These are phyloP conservation scores for Melinaea marsaeus DNA, from an alignment of 2,888 invertebrate species.

Conservation along the genomic window DNA sequence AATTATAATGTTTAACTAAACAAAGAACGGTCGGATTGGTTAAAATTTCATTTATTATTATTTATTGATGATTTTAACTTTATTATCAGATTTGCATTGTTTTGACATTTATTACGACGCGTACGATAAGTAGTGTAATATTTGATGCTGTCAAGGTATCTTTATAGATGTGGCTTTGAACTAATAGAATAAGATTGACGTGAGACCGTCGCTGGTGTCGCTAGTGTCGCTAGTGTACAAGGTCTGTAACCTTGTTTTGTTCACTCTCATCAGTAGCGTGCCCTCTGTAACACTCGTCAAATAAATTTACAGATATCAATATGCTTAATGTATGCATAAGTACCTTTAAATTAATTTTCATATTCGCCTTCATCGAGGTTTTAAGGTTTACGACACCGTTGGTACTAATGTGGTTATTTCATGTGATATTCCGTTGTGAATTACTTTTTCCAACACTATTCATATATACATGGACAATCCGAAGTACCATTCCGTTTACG, in stretches of 20 bases:
- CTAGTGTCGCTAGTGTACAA: conserved; percentile 42
- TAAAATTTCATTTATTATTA: too few relatives aligned
- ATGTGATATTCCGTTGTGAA: not conserved
- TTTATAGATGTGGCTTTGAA: conserved; percentile 72
- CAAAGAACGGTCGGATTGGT: too few relatives aligned
- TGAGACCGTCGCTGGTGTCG: conserved; percentile 55
- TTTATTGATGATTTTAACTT: too few relatives aligned
- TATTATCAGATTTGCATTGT: too few relatives aligned
- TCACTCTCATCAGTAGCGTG: conserved; percentile 24
- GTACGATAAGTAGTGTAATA: not conserved
- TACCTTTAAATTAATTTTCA: conserved; percentile 41
- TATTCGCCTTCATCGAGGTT: conserved; percentile 54
- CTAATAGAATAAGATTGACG: conserved; percentile 70
- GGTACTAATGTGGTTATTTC: conserved; percentile 45
- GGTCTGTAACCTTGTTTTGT: conserved; percentile 49
- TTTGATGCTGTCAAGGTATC: conserved; percentile 45
- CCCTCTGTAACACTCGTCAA: conserved; percentile 21
- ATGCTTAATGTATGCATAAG: conserved; percentile 14
- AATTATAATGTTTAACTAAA: too few relatives aligned
- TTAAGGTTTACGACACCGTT: conserved; percentile 67
- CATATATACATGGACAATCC: conserved; percentile 35
- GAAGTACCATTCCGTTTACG: conserved; percentile 48
- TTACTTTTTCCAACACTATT: conserved; percentile 33
- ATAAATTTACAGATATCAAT: conserved; percentile 5
- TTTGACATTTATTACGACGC: too few relatives aligned